These are phyloP conservation scores for Hipposideros armiger DNA, from an alignment of 2,113 vertebrate species.

Conservation along the genomic window DNA sequence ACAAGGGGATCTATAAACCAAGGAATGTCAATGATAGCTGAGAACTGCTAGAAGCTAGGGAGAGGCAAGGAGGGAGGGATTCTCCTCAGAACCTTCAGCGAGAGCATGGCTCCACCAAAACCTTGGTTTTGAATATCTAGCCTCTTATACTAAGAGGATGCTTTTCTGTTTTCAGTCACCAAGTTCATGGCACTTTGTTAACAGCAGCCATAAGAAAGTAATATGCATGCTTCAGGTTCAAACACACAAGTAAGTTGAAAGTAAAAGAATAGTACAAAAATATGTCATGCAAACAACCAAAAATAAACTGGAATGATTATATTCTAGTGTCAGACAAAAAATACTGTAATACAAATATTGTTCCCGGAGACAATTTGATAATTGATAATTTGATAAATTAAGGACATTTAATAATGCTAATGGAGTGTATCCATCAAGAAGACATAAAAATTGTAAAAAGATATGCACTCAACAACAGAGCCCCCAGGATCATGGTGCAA, in stretches of 20 bases:
- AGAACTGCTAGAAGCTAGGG: background rate
- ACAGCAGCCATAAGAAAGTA: background rate
- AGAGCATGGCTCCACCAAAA: background rate
- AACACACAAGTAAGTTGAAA: background rate
- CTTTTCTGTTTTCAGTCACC: background rate
- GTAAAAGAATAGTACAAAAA: background rate
- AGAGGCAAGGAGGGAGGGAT: background rate
- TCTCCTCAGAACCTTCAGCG: background rate
- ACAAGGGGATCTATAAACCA: background rate
- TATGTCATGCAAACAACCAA: background rate
- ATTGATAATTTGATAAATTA: background rate
- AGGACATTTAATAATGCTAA: background rate
- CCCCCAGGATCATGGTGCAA: background rate
- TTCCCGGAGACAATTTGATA: background rate
- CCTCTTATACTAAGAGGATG: background rate
- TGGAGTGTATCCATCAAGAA: background rate
- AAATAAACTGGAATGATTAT: background rate
- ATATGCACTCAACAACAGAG: background rate
- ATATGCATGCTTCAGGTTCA: background rate
- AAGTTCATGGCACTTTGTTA: background rate
- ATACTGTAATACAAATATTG: background rate
- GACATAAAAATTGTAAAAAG: background rate
- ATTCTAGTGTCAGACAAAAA: background rate
- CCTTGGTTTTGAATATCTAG: background rate
- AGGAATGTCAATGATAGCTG: background rate